A percentile compares a stretch with the other conserved stretches of the same genome.
Evolutionary conservation across 2,113 vertebrate genomes (phyloP).

Genomic region (Rhea pennata): DNA sequence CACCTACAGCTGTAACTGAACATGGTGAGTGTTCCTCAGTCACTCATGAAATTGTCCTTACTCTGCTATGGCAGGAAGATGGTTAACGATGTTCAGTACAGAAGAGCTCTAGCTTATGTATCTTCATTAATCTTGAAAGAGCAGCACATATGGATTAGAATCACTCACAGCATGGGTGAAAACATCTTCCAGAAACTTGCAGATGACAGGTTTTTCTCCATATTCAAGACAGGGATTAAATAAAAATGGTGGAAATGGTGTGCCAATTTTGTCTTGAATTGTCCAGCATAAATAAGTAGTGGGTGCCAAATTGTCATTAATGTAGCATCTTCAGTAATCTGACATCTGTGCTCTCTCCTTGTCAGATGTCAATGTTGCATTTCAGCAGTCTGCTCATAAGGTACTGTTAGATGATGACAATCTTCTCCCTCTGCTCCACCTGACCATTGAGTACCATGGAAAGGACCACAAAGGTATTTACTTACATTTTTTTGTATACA

Average conservation of each 20-base stretch:
- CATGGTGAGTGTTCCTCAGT: slow-evolving; percentile 83
- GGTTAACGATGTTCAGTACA: neutral
- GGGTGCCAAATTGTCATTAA: neutral
- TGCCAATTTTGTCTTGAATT: neutral
- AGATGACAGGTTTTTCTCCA: neutral
- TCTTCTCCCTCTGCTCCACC: slow-evolving; percentile 92
- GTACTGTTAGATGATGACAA: slow-evolving; percentile 96
- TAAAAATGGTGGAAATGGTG: neutral
- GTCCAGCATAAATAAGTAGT: neutral
- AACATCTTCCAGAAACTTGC: neutral
- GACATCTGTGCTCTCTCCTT: neutral
- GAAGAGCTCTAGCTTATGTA: neutral
- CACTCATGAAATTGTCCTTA: neutral
- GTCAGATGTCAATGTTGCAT: slow-evolving; percentile 95
- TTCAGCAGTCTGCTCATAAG: slow-evolving; percentile 96
- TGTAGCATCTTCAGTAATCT: neutral
- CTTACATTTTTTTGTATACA: neutral
- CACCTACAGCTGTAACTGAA: slow-evolving; percentile 94
- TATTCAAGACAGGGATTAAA: neutral
- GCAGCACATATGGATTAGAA: neutral
- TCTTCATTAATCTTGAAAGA: neutral
- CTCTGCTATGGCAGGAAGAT: neutral
- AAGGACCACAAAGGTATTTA: slow-evolving; percentile 92
- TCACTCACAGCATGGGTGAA: neutral
- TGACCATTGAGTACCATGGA: slow-evolving; percentile 93